Evolutionary conservation across 2,113 vertebrate species (phyloP).

Genomic region (Riparia riparia): DNA sequence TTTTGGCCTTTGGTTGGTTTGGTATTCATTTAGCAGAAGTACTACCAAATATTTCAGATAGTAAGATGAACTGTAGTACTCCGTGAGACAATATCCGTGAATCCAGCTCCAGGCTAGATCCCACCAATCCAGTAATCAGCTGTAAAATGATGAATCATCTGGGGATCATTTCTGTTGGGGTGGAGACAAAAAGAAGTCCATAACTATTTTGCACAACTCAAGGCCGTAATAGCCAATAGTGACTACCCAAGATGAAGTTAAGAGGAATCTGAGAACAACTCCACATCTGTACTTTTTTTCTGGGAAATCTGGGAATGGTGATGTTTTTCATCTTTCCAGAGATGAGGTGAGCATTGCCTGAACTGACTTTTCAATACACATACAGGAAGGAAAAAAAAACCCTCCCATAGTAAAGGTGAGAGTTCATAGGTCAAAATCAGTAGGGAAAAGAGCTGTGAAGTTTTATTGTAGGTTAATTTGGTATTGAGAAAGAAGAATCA

Average conservation of each 20-base stretch:
- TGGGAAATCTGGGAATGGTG: neutral
- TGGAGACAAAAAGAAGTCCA: neutral
- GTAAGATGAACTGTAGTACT: neutral
- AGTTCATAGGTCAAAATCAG: neutral
- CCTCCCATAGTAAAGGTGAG: neutral
- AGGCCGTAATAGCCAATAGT: neutral
- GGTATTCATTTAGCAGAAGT: neutral
- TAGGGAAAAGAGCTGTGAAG: neutral
- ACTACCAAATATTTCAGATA: neutral
- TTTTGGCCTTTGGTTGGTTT: neutral
- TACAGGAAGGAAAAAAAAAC: neutral
- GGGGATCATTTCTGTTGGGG: neutral
- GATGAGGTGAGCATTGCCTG: neutral
- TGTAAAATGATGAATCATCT: neutral
- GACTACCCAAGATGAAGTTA: accelerated
- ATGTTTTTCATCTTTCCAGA: neutral
- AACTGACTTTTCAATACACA: neutral
- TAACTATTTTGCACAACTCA: accelerated
- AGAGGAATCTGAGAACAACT: neutral
- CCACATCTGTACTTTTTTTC: neutral
- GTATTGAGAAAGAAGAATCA: neutral
- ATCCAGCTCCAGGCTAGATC: neutral
- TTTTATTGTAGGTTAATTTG: neutral
- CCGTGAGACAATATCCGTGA: neutral
- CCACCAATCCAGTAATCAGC: neutral